phyloP scores from a whole-genome alignment of 2,113 vertebrate genomes.

The Lophura nycthemera region DNA sequence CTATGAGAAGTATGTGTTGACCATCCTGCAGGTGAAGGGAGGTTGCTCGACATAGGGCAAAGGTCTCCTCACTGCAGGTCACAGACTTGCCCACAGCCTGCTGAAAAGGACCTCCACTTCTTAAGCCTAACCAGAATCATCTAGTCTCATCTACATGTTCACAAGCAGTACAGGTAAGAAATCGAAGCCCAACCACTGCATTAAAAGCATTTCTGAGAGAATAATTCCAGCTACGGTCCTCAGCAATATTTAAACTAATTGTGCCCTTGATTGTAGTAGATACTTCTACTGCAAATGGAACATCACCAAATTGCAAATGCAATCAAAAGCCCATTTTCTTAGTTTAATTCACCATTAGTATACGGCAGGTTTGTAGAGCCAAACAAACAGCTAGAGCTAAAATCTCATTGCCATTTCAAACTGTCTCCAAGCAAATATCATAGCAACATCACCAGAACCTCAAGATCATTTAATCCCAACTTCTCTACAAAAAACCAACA shows the following conservation, averaged over 20 bases:
- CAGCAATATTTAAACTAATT: constrained; percentile 8
- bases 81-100: neutral
- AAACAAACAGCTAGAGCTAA: constrained; percentile 25
- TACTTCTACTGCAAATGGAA: neutral
- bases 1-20: rapidly evolving
- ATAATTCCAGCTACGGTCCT: neutral
- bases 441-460: constrained; percentile 21
- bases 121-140: neutral
- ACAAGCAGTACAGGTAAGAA: neutral
- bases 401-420: constrained; percentile 17
- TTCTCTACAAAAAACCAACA: neutral
- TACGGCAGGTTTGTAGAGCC: neutral
- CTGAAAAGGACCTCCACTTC: neutral
- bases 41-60: neutral
- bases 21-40: neutral
- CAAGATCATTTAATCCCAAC: neutral
- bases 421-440: constrained; percentile 42
- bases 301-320: constrained; percentile 40
- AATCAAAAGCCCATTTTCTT: constrained; percentile 56
- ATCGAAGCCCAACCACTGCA: neutral
- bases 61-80: neutral
- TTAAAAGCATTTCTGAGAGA: neutral
- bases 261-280: neutral
- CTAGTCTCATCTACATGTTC: neutral
- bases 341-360: constrained; percentile 49